Evolutionary conservation across 2,797 vertebrate genomes (phyloP), one percentile per base, ranked within the genome.

Genomic region (Heterohyrax brucei): DNA sequence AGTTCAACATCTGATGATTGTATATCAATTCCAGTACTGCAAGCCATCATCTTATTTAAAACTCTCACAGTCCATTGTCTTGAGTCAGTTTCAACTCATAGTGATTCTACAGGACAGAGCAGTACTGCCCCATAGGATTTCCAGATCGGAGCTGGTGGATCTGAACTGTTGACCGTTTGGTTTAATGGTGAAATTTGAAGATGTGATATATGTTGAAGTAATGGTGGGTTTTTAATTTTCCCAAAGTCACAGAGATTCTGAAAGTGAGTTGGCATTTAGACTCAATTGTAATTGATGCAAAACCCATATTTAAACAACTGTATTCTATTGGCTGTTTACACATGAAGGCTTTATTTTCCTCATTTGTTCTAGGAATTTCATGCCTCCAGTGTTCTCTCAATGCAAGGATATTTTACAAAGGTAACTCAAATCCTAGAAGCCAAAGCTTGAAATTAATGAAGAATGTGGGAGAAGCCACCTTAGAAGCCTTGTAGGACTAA

Each of bases 381-480:
- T 66, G 83, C 33, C 39, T 95, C 12, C 16, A 7, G 46, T 21
- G 1, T 12, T 61, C 0, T 89, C 21, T 14, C 5, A 44, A 21
- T 83, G n/a, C 28, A 28, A 19, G 0, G 68, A 73, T 66, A 9
- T 28, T 83, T 66, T 59, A 53, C 10, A 62, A 75, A 72, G 78
- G 22, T 61, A 66, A 79, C 76, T 72, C 7, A 82, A 70, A 82
- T 50, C 3, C 6, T 78, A 46, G 62, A 59, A 89, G 5, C 5
- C 44, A 85, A 6, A 62, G 28, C 2, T 78, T 14, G 1, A n/a
- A 82, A 70, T 4, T 1, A 78, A 12, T 61, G 39, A 85, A 75
- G 9, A 0, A 10, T 0, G 7, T 18, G 1, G 18, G 5, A 33
- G 24, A 22, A 16, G 10, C 5, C 22, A 70, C 1, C 12, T 53